Evolutionary conservation across 2,797 vertebrate genomes (phyloP).

Genomic region (Phataginus tricuspis): DNA sequence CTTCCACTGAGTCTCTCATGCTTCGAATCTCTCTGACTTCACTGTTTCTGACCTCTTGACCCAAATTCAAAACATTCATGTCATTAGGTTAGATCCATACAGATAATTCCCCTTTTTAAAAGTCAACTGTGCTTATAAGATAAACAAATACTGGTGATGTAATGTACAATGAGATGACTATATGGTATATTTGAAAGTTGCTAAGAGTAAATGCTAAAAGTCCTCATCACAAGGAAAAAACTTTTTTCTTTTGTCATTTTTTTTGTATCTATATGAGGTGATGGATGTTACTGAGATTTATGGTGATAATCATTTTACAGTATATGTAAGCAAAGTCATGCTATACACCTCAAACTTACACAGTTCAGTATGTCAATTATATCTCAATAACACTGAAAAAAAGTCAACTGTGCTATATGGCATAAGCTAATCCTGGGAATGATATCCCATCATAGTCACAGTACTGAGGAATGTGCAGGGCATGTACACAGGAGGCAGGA

Average conservation of each 20-base stretch:
- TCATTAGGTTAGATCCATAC: background rate
- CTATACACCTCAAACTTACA: too few relatives aligned
- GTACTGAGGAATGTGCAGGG: background rate
- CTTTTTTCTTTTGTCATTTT: too few relatives aligned
- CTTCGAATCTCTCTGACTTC: background rate
- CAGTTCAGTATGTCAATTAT: too few relatives aligned
- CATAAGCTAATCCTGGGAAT: background rate
- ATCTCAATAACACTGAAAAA: background rate
- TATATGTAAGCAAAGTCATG: too few relatives aligned
- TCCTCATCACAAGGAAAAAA: too few relatives aligned
- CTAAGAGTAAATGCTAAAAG: too few relatives aligned
- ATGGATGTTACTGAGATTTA: too few relatives aligned
- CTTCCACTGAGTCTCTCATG: background rate
- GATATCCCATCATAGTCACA: background rate
- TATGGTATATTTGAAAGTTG: too few relatives aligned
- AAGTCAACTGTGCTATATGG: background rate
- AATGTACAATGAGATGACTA: too few relatives aligned
- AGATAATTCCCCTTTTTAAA: background rate
- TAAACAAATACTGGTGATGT: background rate
- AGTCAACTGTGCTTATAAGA: background rate
- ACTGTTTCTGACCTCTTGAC: background rate
- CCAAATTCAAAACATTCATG: background rate
- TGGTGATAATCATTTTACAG: too few relatives aligned
- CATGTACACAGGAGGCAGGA: background rate
- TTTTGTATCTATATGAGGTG: too few relatives aligned